phyloP scores from a whole-genome alignment of 35 echinoderm and acorn worm genomes.

The Patiria miniata region DNA sequence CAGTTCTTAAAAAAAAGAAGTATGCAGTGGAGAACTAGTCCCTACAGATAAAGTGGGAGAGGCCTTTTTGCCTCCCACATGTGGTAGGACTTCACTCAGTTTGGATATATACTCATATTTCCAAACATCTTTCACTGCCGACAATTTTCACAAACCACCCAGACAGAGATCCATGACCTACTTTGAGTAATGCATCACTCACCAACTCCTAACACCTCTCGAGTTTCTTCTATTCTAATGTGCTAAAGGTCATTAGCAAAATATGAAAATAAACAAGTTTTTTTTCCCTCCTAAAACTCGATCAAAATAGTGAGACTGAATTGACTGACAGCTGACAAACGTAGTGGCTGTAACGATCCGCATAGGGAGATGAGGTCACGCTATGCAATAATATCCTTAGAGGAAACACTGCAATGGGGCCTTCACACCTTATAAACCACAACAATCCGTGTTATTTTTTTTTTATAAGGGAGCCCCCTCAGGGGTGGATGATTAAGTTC shows the following conservation, averaged over 20 bases:
- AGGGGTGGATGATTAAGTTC: too few species aligned
- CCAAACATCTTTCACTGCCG: too few species aligned
- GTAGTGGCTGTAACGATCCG: not conserved
- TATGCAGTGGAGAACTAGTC: too few species aligned
- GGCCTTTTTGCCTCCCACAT: too few species aligned
- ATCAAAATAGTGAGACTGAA: not conserved
- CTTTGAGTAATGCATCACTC: not conserved
- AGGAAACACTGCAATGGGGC: not conserved
- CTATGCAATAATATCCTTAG: not conserved
- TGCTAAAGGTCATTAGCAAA: not conserved
- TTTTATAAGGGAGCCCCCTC: not conserved
- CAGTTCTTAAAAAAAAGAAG: too few species aligned
- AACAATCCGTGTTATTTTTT: not conserved
- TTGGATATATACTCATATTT: too few species aligned
- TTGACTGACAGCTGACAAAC: not conserved
- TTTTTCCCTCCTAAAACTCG: not conserved
- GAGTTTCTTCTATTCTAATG: not conserved
- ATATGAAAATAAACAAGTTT: conserved; percentile 15
- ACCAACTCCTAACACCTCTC: not conserved
- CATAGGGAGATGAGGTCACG: not conserved
- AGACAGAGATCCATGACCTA: not conserved
- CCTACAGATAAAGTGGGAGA: too few species aligned
- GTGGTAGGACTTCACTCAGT: too few species aligned
- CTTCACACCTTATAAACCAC: conserved; percentile 1
- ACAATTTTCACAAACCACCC: not conserved